Percentiles rank a stretch among this genome's conserved stretches.
These are phyloP conservation scores for Enteromius fasciolatus DNA, from an alignment of 2,797 vertebrate species.

Conservation along the genomic window DNA sequence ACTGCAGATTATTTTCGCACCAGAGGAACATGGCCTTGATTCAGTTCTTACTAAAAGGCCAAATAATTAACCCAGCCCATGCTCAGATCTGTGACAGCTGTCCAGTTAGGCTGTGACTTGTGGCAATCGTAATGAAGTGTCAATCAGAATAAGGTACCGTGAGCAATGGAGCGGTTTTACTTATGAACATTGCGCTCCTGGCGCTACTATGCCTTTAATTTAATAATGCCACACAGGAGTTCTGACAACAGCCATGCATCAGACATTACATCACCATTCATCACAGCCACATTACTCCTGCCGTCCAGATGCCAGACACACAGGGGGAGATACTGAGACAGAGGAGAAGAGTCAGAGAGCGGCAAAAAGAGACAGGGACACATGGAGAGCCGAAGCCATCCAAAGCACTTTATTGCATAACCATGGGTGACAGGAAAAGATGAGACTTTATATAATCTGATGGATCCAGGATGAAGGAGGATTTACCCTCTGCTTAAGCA, in stretches of 20 bases:
- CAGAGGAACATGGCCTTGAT: neutral
- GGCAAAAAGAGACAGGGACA: slow-evolving; percentile 1
- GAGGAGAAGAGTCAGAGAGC: slow-evolving; percentile 21
- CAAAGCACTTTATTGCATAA: slow-evolving; percentile 69
- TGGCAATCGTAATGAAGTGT: slow-evolving; percentile 46
- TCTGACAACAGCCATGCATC: slow-evolving; percentile 33
- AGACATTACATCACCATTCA: slow-evolving; percentile 51
- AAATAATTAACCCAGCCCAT: slow-evolving; percentile 37
- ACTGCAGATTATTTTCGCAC: slow-evolving; percentile 10
- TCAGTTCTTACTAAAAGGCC: slow-evolving; percentile 24
- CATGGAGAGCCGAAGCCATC: slow-evolving; percentile 34
- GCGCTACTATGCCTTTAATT: slow-evolving; percentile 44
- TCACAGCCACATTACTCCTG: slow-evolving; percentile 45
- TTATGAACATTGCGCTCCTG: slow-evolving; percentile 33
- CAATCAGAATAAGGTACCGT: slow-evolving; percentile 30
- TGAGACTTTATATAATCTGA: slow-evolving; percentile 65
- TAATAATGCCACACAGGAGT: slow-evolving; percentile 37
- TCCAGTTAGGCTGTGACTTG: slow-evolving; percentile 27
- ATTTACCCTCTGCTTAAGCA: slow-evolving; percentile 48
- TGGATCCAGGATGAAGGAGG: slow-evolving; percentile 57
- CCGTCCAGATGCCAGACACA: slow-evolving; percentile 38
- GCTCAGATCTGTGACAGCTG: slow-evolving; percentile 38
- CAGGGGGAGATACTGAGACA: slow-evolving; percentile 29
- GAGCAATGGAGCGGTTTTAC: slow-evolving; percentile 17
- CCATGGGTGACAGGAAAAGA: slow-evolving; percentile 63